Evolutionary conservation across 1,140 invertebrate species (phyloP), one percentile per base, ranked within the genome.

Genomic region (Pseudomyrmex gracilis): DNA sequence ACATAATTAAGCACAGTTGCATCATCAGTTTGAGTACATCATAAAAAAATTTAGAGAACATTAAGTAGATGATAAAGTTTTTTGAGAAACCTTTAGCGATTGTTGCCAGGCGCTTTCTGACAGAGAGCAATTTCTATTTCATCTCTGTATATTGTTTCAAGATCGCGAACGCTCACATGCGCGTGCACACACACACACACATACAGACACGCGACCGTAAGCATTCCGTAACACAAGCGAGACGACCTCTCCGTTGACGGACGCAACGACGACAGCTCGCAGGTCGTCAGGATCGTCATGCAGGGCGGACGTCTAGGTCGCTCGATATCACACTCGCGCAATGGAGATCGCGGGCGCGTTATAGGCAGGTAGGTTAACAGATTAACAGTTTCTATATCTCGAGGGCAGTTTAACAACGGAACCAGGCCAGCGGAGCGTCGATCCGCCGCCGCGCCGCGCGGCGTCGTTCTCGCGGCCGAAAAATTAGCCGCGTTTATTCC

Each of bases 321-420:
- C 76, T 87, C 84, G 83, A 90, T 90, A 90, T 73, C 71, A 83
- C 78, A 83, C 78, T 68, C 53, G n/a, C 43, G 45, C 24, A 57
- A 68, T 66, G 83, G 34, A 87, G 85, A 88, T 88, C 57, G 71
- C 74, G 76, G 67, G 71, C 49, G 55, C 45, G 49, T 82, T 64
- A 85, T 67, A 67, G 85, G 86, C 73, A 86, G 85, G 85, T 87
- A 87, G 86, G 87, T 82, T 87, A 85, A 87, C 85, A 87, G 86
- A 87, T 86, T 86, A 87, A 87, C 83, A 87, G 85, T 87, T 87
- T 87, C 71, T 87, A 83, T 86, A 85, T 89, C 88, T 89, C 88
- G 85, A 80, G 80, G 88, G 85, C 85, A 84, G 87, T 86, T 89
- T 87, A 87, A 87, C 87, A 87, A 85, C 80, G 88, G 74, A 89